These are phyloP conservation scores for Acanthopleura granulata DNA, from an alignment of 2,888 invertebrate genomes.

Conservation along the genomic window DNA sequence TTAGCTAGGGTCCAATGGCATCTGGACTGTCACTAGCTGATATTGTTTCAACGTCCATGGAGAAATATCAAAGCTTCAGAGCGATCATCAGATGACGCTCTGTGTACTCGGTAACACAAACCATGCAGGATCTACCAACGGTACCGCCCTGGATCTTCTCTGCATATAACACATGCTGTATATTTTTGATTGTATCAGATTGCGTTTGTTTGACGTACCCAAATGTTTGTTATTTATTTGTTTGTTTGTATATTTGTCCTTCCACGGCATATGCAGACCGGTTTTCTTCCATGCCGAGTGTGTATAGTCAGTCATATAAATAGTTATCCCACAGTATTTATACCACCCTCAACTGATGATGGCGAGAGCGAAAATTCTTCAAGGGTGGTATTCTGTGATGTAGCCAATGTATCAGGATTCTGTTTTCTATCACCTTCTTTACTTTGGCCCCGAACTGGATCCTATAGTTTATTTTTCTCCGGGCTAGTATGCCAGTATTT, in stretches of 20 bases:
- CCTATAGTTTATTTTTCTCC: too few relatives aligned
- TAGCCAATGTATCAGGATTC: too few relatives aligned
- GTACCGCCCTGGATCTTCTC: slow-evolving; percentile 5
- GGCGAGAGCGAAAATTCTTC: too few relatives aligned
- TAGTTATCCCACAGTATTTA: too few relatives aligned
- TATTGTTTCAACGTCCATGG: background rate
- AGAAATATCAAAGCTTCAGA: slow-evolving; percentile 9
- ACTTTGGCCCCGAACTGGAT: too few relatives aligned
- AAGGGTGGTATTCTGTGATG: too few relatives aligned
- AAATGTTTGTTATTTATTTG: slow-evolving; percentile 16
- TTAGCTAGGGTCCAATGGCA: background rate
- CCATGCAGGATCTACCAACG: background rate
- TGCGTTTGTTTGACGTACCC: slow-evolving; percentile 16
- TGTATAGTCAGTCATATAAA: too few relatives aligned
- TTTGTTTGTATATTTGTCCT: slow-evolving; percentile 15
- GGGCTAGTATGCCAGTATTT: too few relatives aligned
- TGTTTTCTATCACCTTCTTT: too few relatives aligned
- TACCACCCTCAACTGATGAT: too few relatives aligned
- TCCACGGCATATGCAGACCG: background rate
- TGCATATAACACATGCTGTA: background rate
- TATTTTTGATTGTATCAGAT: slow-evolving; percentile 18
- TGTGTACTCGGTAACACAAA: background rate
- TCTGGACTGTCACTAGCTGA: background rate
- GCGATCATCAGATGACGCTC: background rate
- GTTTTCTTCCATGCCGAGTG: background rate